Evolutionary conservation across 2,797 vertebrate genomes (phyloP).

Genomic region (Gallinago nigripennis): DNA sequence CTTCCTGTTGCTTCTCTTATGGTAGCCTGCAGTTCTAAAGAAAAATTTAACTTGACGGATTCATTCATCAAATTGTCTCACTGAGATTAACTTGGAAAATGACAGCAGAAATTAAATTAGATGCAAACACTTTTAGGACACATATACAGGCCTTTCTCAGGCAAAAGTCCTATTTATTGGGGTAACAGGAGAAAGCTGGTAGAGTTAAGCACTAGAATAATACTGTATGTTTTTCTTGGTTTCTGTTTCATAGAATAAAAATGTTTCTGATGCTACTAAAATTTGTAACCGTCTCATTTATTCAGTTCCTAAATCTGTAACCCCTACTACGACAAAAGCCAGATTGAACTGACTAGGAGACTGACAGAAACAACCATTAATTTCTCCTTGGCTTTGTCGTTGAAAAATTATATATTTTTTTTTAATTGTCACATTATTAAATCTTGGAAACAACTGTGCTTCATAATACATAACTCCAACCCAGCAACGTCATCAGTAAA

Average conservation of each 20-base stretch:
- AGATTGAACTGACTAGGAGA: not conserved
- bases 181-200: not conserved
- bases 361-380: not conserved
- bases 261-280: not conserved
- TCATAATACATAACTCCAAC: not conserved
- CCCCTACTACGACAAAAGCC: not conserved
- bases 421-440: constrained; percentile 10
- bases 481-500: not conserved
- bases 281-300: not conserved
- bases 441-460: not conserved
- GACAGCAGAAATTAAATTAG: not conserved
- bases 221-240: not conserved
- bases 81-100: not conserved
- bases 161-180: not conserved
- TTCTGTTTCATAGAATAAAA: not conserved
- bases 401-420: not conserved
- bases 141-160: not conserved
- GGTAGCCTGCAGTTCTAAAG: not conserved
- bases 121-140: not conserved
- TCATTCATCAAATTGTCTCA: not conserved
- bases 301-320: not conserved
- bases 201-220: not conserved
- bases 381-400: not conserved
- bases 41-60: not conserved
- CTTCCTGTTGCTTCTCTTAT: not conserved